Evolutionary conservation across 1,140 invertebrate genomes (phyloP).

Genomic region (Euborellia annulipes): DNA sequence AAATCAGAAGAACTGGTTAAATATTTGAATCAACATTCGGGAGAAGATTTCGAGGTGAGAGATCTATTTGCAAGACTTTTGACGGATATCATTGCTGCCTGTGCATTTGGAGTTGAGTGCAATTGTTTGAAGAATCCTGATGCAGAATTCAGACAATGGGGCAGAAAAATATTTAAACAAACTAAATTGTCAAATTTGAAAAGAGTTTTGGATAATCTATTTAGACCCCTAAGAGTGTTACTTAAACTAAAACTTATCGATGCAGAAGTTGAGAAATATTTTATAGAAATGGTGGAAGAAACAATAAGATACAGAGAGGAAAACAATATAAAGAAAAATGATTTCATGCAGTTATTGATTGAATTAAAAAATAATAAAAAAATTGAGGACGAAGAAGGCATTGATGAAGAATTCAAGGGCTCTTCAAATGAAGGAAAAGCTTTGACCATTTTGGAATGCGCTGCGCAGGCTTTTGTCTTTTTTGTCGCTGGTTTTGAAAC

Average conservation of each 20-base stretch:
- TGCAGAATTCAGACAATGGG: slow-evolving; percentile 19
- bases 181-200: slow-evolving; percentile 2
- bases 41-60: slow-evolving; percentile 22
- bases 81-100: slow-evolving; percentile 41
- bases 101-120: slow-evolving; percentile 38
- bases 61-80: slow-evolving; percentile 30
- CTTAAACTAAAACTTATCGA: slow-evolving; percentile 1
- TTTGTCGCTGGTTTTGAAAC: no score
- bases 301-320: slow-evolving; percentile 14
- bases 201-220: neutral
- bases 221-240: neutral
- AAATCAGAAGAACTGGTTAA: neutral
- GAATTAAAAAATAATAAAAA: slow-evolving; percentile 17
- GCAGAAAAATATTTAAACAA: neutral
- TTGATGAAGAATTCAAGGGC: no score
- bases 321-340: slow-evolving; percentile 13
- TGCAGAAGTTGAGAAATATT: slow-evolving; percentile 20
- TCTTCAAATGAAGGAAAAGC: no score
- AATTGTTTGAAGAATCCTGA: slow-evolving; percentile 35
- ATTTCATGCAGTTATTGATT: slow-evolving; percentile 19
- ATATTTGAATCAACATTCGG: neutral
- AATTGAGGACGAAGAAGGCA: slow-evolving; percentile 17
- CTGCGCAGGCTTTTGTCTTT: no score
- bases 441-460: no score
- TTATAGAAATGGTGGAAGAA: slow-evolving; percentile 13